phyloP scores from a whole-genome alignment of 2,888 invertebrate genomes.

The Apodemia zela region DNA sequence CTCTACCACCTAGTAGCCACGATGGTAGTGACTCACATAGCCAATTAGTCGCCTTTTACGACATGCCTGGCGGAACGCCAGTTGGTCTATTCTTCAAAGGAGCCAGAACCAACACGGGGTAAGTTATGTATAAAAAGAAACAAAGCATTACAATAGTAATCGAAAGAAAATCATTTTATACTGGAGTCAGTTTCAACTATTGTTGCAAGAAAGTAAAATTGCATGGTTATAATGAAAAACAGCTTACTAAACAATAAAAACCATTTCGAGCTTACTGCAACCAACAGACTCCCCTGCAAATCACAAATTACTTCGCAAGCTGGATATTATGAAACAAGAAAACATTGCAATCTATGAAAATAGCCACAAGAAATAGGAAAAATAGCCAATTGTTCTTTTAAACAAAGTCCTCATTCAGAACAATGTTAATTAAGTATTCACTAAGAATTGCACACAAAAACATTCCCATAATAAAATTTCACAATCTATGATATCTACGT shows the following conservation, averaged over 20 bases:
- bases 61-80: too few species aligned
- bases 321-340: slow-evolving; percentile 15
- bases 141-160: too few species aligned
- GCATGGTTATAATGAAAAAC: slow-evolving; percentile 26
- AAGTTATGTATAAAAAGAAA: too few species aligned
- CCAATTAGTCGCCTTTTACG: too few species aligned
- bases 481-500: too few species aligned
- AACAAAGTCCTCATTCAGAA: neutral
- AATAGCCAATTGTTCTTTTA: neutral
- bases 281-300: slow-evolving; percentile 16
- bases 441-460: too few species aligned
- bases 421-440: neutral
- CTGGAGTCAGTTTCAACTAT: neutral
- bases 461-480: too few species aligned
- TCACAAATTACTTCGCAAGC: slow-evolving; percentile 26
- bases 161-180: neutral
- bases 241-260: slow-evolving; percentile 30
- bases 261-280: slow-evolving; percentile 25
- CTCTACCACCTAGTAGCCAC: too few species aligned
- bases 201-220: slow-evolving; percentile 2
- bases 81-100: too few species aligned
- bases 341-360: slow-evolving; percentile 27
- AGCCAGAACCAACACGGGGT: too few species aligned
- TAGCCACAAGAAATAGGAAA: slow-evolving; percentile 22
- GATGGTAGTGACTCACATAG: too few species aligned